Conservation (phyloP, 1,140 invertebrate species). For the Ceratitis capitata region DNA sequence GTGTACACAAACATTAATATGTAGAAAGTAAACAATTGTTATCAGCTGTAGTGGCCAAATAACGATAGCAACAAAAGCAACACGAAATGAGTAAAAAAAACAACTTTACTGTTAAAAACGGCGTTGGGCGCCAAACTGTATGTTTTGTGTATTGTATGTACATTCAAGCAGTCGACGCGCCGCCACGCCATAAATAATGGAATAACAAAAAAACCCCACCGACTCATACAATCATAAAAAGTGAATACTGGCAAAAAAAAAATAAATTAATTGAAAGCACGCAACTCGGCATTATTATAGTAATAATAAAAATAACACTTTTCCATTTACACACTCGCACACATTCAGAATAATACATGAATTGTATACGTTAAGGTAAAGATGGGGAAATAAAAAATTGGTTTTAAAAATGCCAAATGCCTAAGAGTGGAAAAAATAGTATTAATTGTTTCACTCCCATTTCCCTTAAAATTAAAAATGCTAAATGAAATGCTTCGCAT, state of each 20-base stretch:
- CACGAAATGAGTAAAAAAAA: not conserved
- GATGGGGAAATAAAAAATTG: not conserved
- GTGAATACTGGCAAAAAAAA: not conserved
- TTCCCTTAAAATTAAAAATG: not conserved
- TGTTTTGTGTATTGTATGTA: not conserved
- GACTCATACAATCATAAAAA: not conserved
- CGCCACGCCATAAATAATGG: not conserved
- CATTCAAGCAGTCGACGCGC: not conserved
- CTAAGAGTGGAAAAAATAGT: not conserved
- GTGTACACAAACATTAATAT: not conserved
- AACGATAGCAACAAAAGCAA: not conserved
- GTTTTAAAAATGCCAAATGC: not conserved
- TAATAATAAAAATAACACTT: not conserved
- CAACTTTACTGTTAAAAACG: not conserved
- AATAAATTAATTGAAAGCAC: slow-evolving; percentile 13
- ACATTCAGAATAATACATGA: not conserved
- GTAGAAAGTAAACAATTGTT: slow-evolving; percentile 19
- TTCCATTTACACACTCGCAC: not conserved
- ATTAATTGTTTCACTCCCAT: not conserved
- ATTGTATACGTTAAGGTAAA: too few species aligned
- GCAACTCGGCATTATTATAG: not conserved
- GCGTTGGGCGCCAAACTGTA: too few species aligned
- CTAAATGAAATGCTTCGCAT: not conserved
- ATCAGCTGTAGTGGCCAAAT: not conserved
- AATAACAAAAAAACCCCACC: not conserved